Percentiles rank a stretch among this genome's conserved stretches.
These are phyloP conservation scores for Anhinga rufa DNA, from an alignment of 2,113 vertebrate species.

Conservation along the genomic window DNA sequence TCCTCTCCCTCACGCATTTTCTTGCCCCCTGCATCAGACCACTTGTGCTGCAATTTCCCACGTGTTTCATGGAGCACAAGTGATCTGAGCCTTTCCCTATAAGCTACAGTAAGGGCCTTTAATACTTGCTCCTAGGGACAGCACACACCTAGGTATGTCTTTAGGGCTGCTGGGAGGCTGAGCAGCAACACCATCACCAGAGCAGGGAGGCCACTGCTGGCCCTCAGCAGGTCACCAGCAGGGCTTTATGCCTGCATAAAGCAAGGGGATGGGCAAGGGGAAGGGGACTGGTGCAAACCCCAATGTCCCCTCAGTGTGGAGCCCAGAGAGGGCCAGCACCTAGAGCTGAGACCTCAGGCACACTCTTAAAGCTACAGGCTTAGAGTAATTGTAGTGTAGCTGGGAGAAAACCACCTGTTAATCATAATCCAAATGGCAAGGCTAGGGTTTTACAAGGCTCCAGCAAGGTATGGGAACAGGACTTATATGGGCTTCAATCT, in stretches of 20 bases:
- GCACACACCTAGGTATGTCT: neutral
- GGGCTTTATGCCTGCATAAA: neutral
- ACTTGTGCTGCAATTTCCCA: neutral
- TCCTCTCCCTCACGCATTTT: neutral
- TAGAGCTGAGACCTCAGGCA: neutral
- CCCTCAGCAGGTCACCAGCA: neutral
- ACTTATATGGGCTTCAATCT: neutral
- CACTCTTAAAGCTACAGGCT: neutral
- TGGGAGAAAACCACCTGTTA: neutral
- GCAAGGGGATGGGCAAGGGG: neutral
- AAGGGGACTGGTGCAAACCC: neutral
- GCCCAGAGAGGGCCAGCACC: neutral
- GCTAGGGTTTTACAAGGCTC: neutral
- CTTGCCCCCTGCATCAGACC: neutral
- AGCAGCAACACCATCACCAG: neutral
- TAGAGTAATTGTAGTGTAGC: neutral
- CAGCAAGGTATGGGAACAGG: neutral
- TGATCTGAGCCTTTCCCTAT: neutral
- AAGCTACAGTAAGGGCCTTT: neutral
- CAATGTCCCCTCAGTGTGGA: fast-evolving
- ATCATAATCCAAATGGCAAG: neutral
- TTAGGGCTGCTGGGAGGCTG: neutral
- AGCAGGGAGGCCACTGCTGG: neutral
- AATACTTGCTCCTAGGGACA: neutral
- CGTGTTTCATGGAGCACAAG: fast-evolving